These are phyloP conservation scores for Leptinotarsa peninsularis DNA, from an alignment of 2,888 invertebrate genomes.

Conservation along the genomic window DNA sequence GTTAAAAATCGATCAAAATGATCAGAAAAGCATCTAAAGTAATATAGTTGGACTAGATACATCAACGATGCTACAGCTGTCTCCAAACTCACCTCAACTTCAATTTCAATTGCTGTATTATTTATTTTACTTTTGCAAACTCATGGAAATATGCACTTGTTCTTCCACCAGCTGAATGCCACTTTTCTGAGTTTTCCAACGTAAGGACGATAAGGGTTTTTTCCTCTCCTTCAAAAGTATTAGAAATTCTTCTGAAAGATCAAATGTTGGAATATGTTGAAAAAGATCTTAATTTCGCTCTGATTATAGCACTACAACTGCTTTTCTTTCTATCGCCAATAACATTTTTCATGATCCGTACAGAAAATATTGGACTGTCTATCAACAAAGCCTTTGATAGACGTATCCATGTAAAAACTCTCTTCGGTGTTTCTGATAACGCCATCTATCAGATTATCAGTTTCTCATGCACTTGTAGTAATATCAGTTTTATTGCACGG, in stretches of 20 bases:
- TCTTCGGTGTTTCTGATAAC: background rate
- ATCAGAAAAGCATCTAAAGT: background rate
- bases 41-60: background rate
- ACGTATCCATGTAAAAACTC: background rate
- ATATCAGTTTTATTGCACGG: too few species aligned
- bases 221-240: background rate
- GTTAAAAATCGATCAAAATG: background rate
- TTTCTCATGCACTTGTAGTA: too few species aligned
- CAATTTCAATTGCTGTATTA: background rate
- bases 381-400: background rate
- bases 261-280: background rate
- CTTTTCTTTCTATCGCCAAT: background rate
- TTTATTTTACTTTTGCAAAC: background rate
- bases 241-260: background rate
- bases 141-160: background rate
- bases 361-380: background rate
- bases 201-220: background rate
- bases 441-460: background rate
- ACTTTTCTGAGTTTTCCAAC: background rate
- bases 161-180: background rate
- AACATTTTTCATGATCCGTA: background rate
- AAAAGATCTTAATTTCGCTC: background rate
- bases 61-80: background rate
- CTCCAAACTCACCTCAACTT: background rate
- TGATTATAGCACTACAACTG: background rate